Evolutionary conservation across 2,113 vertebrate species (phyloP).

Genomic region (Cyphomyrus discorhynchus): DNA sequence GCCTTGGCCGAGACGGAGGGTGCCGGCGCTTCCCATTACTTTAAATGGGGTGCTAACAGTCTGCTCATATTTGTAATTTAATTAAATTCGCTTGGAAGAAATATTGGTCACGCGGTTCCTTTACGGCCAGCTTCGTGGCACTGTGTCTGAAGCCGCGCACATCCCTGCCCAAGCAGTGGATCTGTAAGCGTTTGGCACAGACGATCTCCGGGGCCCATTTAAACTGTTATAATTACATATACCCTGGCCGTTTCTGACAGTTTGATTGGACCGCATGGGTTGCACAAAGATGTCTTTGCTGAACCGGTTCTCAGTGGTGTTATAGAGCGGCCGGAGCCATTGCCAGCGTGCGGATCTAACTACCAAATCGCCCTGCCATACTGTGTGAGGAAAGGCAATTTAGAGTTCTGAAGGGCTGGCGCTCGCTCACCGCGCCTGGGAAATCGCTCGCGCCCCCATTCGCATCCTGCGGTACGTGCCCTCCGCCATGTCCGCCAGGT

Average conservation of each 20-base stretch:
- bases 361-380: slow-evolving; percentile 9
- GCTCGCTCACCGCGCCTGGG: background rate
- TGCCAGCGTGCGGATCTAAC: slow-evolving; percentile 19
- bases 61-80: slow-evolving; percentile 75
- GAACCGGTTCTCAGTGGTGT: slow-evolving; percentile 49
- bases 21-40: slow-evolving; percentile 68
- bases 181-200: slow-evolving; percentile 56
- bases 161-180: slow-evolving; percentile 56
- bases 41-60: slow-evolving; percentile 71
- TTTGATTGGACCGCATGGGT: slow-evolving; percentile 55
- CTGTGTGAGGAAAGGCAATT: slow-evolving; percentile 10
- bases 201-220: slow-evolving; percentile 59
- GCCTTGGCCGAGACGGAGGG: slow-evolving; percentile 65
- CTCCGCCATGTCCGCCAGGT: background rate
- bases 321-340: slow-evolving; percentile 19
- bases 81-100: slow-evolving; percentile 71
- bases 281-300: slow-evolving; percentile 57
- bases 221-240: slow-evolving; percentile 67
- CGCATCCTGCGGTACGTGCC: background rate
- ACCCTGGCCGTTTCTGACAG: slow-evolving; percentile 61
- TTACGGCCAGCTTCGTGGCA: slow-evolving; percentile 47
- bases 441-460: background rate
- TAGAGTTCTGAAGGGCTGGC: slow-evolving; percentile 17
- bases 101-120: slow-evolving; percentile 59
- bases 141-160: slow-evolving; percentile 13